Evolutionary conservation across 2,113 vertebrate genomes (phyloP), one percentile per base, ranked within the genome.

Genomic region (Lucifuga dentata): DNA sequence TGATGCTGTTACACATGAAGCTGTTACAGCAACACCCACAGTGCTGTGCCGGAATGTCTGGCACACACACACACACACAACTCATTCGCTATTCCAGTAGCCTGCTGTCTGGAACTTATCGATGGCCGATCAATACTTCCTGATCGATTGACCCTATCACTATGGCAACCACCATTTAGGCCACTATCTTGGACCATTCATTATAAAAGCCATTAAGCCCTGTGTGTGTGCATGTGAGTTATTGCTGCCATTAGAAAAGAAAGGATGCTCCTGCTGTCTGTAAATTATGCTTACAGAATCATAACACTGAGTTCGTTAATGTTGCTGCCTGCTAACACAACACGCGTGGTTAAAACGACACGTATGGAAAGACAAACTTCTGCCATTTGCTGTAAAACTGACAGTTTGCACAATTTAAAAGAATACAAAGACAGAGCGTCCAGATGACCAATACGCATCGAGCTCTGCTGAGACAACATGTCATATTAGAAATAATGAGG

Each of bases 101-200:
- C 68, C 51, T n/a, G 50, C 80, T 52, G 86, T 78, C 87, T 81
- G 79, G 68, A 88, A 82, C 78, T 70, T 88, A 89, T 89, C 88
- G 76, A 88, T 91, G 81, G 39, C 56, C 73, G 24, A 75, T 91
- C 86, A 68, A 91, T 91, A 86, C 70, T 75, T 63, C 21, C 72
- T 81, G 81, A 90, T 91, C 85, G 80, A 91, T 86, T 82, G 83
- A 79, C 78, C 83, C 82, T 20, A 78, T 91, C 80, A 67, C 86
- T 78, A 91, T 90, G 62, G 89, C 80, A 90, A 91, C 89, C 73
- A 77, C 77, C 88, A 86, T 89, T 90, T 90, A 91, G 86, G 69
- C 76, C 66, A 65, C 81, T 82, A 88, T 89, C 85, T 73, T 12
- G 48, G 80, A 78, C 84, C 84, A 85, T 90, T 91, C 86, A 86